Evolutionary conservation across 53 echinoderm and acorn worm species (phyloP).

Genomic region (Mesocentrotus franciscanus): DNA sequence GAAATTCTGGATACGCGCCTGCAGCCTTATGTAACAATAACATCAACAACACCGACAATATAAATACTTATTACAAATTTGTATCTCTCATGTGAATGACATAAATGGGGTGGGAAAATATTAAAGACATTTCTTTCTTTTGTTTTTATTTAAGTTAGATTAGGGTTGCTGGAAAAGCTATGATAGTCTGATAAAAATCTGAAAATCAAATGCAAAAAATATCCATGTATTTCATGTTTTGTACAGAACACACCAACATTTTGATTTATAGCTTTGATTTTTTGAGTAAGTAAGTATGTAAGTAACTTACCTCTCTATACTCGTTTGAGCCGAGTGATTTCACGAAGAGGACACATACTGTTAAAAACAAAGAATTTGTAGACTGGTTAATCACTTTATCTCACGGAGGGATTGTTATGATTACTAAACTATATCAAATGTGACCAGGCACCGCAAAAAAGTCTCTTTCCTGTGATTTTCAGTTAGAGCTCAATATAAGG

Average conservation of each 20-base stretch:
- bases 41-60: too few relatives aligned
- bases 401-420: background rate
- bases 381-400: background rate
- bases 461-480: too few relatives aligned
- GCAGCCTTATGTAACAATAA: too few relatives aligned
- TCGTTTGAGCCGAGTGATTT: slow-evolving; percentile 69
- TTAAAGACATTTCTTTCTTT: background rate
- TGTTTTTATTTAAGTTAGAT: background rate
- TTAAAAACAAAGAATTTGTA: background rate
- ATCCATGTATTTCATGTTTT: background rate
- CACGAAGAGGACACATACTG: slow-evolving; percentile 81
- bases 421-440: background rate
- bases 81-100: background rate
- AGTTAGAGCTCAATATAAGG: too few relatives aligned
- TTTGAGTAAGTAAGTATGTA: background rate
- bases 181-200: background rate
- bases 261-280: background rate
- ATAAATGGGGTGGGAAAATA: background rate
- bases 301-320: slow-evolving; percentile 72
- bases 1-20: too few relatives aligned
- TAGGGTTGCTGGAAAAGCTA: background rate
- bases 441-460: too few relatives aligned
- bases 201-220: background rate
- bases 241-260: background rate
- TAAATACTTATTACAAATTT: background rate